Evolutionary conservation across 2,113 vertebrate species (phyloP).

Genomic region (Dicentrarchus labrax): DNA sequence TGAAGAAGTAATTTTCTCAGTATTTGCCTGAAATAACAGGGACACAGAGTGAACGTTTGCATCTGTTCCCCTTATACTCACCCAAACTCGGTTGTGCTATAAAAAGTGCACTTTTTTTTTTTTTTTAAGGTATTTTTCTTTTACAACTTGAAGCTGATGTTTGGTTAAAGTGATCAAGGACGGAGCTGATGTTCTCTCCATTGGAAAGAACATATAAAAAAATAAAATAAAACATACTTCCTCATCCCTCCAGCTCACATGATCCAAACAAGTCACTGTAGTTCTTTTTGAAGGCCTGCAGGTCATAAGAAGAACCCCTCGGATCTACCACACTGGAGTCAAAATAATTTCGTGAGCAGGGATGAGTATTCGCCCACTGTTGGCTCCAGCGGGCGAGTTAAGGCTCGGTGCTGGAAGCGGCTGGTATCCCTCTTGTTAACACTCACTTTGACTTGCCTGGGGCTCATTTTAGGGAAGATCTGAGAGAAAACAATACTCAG

Average conservation of each 20-base stretch:
- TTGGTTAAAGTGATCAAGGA: slow-evolving; percentile 38
- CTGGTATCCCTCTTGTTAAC: slow-evolving; percentile 71
- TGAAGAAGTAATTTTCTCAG: slow-evolving; percentile 62
- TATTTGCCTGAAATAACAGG: slow-evolving; percentile 63
- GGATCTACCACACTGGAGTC: slow-evolving; percentile 67
- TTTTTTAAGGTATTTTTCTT: slow-evolving; percentile 17
- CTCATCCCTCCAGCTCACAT: slow-evolving; percentile 43
- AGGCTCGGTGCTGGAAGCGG: slow-evolving; percentile 58
- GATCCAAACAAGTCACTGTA: slow-evolving; percentile 58
- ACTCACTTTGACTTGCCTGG: slow-evolving; percentile 69
- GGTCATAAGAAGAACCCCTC: slow-evolving; percentile 70
- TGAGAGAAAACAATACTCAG: slow-evolving; percentile 59
- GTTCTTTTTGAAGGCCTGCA: slow-evolving; percentile 54
- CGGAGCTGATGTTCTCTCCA: slow-evolving; percentile 14
- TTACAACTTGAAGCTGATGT: slow-evolving; percentile 43
- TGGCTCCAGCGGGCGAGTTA: slow-evolving; percentile 53
- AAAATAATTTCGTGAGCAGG: slow-evolving; percentile 67
- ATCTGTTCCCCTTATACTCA: slow-evolving; percentile 55
- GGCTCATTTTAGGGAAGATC: slow-evolving; percentile 64
- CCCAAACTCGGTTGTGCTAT: slow-evolving; percentile 39
- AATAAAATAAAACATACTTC: slow-evolving; percentile 13
- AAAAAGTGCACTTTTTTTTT: slow-evolving; percentile 23
- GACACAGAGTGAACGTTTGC: slow-evolving; percentile 49
- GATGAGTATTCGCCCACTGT: slow-evolving; percentile 73
- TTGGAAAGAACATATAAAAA: slow-evolving; percentile 12